Base-by-base conservation (phyloP, 2,113 vertebrate genomes). In the Melanerpes formicivorus region DNA sequence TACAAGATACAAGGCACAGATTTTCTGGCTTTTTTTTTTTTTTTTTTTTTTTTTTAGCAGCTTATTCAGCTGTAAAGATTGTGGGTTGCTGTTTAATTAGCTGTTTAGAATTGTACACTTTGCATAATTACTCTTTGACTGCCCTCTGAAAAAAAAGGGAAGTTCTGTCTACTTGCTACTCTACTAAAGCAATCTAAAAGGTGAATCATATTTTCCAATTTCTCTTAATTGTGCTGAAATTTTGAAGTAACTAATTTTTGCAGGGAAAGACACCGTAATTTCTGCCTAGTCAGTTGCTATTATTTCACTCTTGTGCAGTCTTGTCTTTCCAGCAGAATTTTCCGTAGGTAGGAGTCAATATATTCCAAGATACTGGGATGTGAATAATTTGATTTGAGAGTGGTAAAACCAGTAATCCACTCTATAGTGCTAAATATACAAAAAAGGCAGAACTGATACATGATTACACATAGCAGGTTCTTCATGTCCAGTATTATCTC, bases 91-190 rank as follows among this genome's bases (percentile, higher is more conserved):
- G 84, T 71, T 95, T 93, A 93, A 93, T 95, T 93, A 75, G 48
- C 48, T 93, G 84, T 91, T 96, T 92, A 96, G 87, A 94, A 91
- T 78, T 85, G 87, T 86, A 72, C 8, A 29, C 34, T 96, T 96
- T 95, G 85, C 87, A 95, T 88, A 79, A 91, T 91, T 63, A 13
- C 62, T 87, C 90, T 95, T 91, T 95, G 94, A 95, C 76, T 96
- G 50, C 14, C 27, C 37, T 86, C 55, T 29, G 58, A 52, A 94
- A 93, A 27, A 54, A 95, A 96, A 62, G 78, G 85, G 91, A 96
- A 93, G 73, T 85, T 91, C 50, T 63, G 10, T 27, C 63, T 90
- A 40, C 74, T 90, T 0, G 16, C 92, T 92, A 92, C 82, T 95
- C 92, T 91, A 88, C 56, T 90, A 95, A 94, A 92, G 75, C 72